Base-by-base conservation (phyloP, 2,797 vertebrate species). In the Notoglanidium macrostoma region DNA sequence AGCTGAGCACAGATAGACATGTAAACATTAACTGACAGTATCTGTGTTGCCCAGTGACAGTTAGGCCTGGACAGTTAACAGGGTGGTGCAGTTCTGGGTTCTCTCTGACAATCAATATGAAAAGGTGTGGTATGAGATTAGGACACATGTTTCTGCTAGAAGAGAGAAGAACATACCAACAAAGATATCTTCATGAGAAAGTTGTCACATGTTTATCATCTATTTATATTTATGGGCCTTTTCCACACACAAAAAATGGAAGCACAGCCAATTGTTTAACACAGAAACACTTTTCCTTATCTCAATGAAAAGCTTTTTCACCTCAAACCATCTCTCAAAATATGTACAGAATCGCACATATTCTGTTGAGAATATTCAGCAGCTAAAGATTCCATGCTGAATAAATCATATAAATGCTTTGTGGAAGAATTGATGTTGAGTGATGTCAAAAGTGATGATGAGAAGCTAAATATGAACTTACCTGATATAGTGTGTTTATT, bases 61-160 rank as follows among this genome's bases (percentile, higher is more conserved):
- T 79, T 89, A 87, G 81, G 29, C 51, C 77, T 21, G 49, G 57
- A 21, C 68, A 46, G 90, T 89, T 90, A 67, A 90, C 68, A 74
- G 90, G 89, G 91, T 35, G 89, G 88, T 46, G 57, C 70, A 73
- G 70, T 85, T 84, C 26, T 73, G 63, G 73, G 29, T 86, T 82
- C 59, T 49, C 19, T 83, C 68, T 81, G 29, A 74, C 76, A 74
- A 61, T 46, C 26, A 3, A 44, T 84, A 40, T 85, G 29, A 85
- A 77, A 87, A 90, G 57, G 49, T 89, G 87, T 79, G 32, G 44
- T 61, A 49, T 72, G 67, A 90, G 89, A 91, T 92, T 86, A 89
- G 54, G 59, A 83, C 23, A 55, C 26, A 14, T 88, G 17, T 55
- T 49, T 67, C 29, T 77, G 51, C 10, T 35, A 74, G 11, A 87